Conservation (phyloP, 2,113 vertebrate genomes). For the Rhipidura dahli region DNA sequence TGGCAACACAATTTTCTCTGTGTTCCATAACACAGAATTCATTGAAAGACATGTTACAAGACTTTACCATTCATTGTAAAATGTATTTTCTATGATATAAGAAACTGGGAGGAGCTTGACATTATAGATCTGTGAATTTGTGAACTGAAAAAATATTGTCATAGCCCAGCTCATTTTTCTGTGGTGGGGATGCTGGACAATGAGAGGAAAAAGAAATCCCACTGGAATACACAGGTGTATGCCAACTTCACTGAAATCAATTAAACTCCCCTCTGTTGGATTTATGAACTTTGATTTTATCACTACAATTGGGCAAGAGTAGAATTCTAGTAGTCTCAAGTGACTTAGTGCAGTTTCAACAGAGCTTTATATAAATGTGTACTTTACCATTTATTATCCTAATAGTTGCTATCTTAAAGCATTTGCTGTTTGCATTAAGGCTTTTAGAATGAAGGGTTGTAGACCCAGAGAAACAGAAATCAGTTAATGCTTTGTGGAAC, state of each 20-base stretch:
- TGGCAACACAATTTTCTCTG: not conserved
- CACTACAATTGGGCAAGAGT: not conserved
- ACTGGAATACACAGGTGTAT: not conserved
- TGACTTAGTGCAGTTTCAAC: not conserved
- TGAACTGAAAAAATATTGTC: not conserved
- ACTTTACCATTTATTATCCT: not conserved
- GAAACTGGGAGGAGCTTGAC: not conserved
- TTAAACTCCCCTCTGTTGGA: not conserved
- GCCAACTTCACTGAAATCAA: not conserved
- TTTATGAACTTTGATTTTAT: conserved; percentile 15
- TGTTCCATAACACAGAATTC: not conserved
- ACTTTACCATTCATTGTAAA: not conserved
- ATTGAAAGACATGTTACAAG: not conserved
- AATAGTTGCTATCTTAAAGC: not conserved
- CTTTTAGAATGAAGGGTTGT: not conserved
- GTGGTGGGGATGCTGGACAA: not conserved
- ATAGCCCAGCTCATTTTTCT: not conserved
- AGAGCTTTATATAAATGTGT: not conserved
- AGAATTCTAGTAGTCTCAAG: not conserved
- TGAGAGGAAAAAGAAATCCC: not conserved
- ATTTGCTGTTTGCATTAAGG: not conserved
- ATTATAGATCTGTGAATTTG: not conserved
- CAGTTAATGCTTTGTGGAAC: not conserved
- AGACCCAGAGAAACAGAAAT: not conserved
- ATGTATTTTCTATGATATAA: not conserved